These are phyloP conservation scores for Pyrrhosoma nymphula DNA, from an alignment of 2,888 invertebrate species.

Conservation along the genomic window DNA sequence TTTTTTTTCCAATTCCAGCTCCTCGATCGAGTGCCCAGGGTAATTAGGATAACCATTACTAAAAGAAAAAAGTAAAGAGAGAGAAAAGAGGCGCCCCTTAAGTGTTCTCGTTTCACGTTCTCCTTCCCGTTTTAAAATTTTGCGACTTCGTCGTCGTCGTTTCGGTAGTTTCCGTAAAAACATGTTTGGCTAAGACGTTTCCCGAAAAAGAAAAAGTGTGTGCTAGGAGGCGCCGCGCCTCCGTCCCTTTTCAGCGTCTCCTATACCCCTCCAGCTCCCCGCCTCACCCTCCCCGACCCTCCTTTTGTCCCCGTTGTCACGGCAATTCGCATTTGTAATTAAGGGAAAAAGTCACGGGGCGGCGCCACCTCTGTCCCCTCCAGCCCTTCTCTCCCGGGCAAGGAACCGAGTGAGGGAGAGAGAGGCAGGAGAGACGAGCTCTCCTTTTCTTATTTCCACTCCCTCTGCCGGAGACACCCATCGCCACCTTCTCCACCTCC, in stretches of 20 bases:
- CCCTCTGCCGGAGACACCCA: slow-evolving; percentile 45
- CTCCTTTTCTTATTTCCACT: not conserved
- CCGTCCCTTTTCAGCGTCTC: not conserved
- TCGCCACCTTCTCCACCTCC: not conserved
- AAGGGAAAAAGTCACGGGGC: slow-evolving; percentile 56
- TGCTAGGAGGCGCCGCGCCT: not conserved
- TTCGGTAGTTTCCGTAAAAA: slow-evolving; percentile 57
- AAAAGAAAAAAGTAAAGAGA: not conserved
- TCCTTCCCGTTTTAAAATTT: slow-evolving; percentile 38
- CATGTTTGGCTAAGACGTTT: slow-evolving; percentile 65
- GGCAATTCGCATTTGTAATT: slow-evolving; percentile 67
- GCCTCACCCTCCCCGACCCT: not conserved
- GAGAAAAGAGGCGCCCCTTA: not conserved
- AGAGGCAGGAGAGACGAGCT: not conserved
- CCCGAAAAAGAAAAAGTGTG: slow-evolving; percentile 53
- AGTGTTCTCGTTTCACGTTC: slow-evolving; percentile 5
- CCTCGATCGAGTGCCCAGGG: slow-evolving; percentile 64
- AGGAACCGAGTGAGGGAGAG: not conserved
- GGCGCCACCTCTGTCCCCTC: slow-evolving; percentile 39
- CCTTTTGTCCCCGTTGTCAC: slow-evolving; percentile 58
- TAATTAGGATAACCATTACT: slow-evolving; percentile 56
- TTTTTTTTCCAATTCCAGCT: slow-evolving; percentile 57
- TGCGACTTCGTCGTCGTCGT: slow-evolving; percentile 44
- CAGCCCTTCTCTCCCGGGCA: not conserved
- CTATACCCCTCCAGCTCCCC: not conserved